These are phyloP conservation scores for Sterrhoptilus dennistouni DNA, from an alignment of 2,113 vertebrate genomes.

Conservation along the genomic window DNA sequence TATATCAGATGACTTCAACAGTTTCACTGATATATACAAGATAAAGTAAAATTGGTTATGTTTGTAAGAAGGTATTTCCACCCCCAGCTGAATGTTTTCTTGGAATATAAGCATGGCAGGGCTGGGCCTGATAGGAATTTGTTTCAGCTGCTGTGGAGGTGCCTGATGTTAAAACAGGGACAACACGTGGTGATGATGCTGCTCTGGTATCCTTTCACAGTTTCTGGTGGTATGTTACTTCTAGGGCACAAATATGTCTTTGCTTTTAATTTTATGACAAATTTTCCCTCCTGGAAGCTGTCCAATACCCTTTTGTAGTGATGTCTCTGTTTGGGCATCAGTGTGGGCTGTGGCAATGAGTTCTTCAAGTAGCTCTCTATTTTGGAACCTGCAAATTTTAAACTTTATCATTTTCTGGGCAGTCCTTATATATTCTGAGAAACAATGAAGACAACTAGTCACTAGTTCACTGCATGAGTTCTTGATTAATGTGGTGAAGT, in stretches of 20 bases:
- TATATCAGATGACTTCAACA: background rate
- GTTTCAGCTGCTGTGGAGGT: background rate
- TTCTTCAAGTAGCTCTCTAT: background rate
- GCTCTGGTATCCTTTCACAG: background rate
- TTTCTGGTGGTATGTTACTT: background rate
- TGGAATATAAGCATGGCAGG: background rate
- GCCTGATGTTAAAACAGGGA: background rate
- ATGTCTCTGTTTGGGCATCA: background rate
- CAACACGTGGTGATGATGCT: fast-evolving
- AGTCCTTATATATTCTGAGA: background rate
- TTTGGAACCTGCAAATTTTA: background rate
- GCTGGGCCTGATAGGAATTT: background rate
- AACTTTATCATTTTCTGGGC: background rate
- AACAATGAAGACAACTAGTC: background rate
- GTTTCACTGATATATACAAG: background rate
- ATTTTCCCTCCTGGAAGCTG: background rate
- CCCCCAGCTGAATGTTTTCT: background rate
- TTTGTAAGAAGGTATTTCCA: background rate
- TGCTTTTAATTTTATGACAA: background rate
- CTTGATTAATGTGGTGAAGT: background rate
- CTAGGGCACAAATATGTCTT: background rate
- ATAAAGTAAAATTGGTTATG: background rate
- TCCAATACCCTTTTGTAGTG: background rate
- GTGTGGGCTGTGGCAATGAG: background rate
- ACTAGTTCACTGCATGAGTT: background rate